Conservation (phyloP, 2,797 vertebrate species). For the Epinephelus malabaricus region DNA sequence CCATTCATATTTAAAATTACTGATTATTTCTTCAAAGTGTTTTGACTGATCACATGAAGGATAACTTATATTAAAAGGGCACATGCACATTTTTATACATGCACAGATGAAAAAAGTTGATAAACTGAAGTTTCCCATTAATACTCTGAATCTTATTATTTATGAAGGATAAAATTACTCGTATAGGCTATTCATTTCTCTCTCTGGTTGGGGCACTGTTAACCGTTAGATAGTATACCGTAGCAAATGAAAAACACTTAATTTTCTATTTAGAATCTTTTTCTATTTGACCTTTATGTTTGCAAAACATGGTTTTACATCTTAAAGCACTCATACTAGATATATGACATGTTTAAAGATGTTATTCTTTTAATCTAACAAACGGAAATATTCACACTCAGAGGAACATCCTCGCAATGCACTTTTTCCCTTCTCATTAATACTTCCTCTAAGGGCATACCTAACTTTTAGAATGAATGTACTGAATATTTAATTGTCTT, state of each 20-base stretch:
- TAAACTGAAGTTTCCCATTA: constrained; percentile 21
- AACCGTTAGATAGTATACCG: constrained; percentile 9
- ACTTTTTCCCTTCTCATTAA: constrained; percentile 67
- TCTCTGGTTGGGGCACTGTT: constrained; percentile 39
- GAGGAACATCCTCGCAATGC: constrained; percentile 78
- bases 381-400: constrained; percentile 51
- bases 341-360: constrained; percentile 1
- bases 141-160: constrained; percentile 60
- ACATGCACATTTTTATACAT: constrained; percentile 22
- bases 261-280: constrained; percentile 9
- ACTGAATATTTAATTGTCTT: constrained; percentile 71
- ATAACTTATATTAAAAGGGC: not conserved
- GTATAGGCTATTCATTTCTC: constrained; percentile 21
- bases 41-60: constrained; percentile 31
- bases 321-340: constrained; percentile 24
- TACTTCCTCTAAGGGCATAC: constrained; percentile 61
- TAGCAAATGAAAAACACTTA: not conserved
- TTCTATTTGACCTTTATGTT: constrained; percentile 1
- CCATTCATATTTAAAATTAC: not conserved
- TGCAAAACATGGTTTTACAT: constrained; percentile 10
- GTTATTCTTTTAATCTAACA: constrained; percentile 26
- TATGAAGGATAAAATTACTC: constrained; percentile 26
- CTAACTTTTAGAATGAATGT: constrained; percentile 67
- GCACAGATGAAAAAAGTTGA: constrained; percentile 7
- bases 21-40: constrained; percentile 23